Percentiles rank a stretch among this genome's conserved stretches.
Evolutionary conservation across 2,113 vertebrate species (phyloP).

Genomic region (Rattus rattus): DNA sequence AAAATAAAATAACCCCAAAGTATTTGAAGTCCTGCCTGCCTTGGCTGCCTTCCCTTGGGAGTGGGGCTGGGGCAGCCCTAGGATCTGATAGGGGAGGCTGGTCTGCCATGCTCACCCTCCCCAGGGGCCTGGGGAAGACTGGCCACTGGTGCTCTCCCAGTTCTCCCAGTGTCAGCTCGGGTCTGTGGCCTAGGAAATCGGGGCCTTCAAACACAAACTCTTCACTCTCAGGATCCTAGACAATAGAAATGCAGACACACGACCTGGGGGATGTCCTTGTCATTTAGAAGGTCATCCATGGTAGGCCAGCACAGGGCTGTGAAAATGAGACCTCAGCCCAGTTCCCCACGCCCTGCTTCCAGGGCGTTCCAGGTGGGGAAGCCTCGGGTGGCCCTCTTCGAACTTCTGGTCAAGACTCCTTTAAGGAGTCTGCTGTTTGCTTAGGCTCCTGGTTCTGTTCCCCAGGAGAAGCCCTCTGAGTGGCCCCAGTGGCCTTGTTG

Average conservation of each 20-base stretch:
- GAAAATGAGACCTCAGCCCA: not conserved
- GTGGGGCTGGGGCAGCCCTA: not conserved
- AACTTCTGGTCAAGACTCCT: not conserved
- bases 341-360: accelerated
- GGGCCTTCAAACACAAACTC: not conserved
- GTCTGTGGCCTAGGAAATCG: too few relatives aligned
- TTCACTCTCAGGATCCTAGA: not conserved
- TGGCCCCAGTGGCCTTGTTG: not conserved
- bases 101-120: not conserved
- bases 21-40: slow-evolving; percentile 65
- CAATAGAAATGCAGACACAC: accelerated
- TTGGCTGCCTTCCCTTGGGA: slow-evolving; percentile 61
- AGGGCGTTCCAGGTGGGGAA: not conserved
- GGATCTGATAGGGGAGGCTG: not conserved
- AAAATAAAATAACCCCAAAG: slow-evolving; percentile 67
- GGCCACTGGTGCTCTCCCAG: not conserved
- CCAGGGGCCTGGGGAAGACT: not conserved
- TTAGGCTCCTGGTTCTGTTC: not conserved
- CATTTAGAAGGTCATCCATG: not conserved
- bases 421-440: not conserved
- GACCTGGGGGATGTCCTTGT: not conserved
- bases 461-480: not conserved
- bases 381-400: not conserved
- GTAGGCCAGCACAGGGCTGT: not conserved
- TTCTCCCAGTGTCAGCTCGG: too few relatives aligned